Evolutionary conservation across 2,113 vertebrate genomes (phyloP).

Genomic region (Caranx melampygus): DNA sequence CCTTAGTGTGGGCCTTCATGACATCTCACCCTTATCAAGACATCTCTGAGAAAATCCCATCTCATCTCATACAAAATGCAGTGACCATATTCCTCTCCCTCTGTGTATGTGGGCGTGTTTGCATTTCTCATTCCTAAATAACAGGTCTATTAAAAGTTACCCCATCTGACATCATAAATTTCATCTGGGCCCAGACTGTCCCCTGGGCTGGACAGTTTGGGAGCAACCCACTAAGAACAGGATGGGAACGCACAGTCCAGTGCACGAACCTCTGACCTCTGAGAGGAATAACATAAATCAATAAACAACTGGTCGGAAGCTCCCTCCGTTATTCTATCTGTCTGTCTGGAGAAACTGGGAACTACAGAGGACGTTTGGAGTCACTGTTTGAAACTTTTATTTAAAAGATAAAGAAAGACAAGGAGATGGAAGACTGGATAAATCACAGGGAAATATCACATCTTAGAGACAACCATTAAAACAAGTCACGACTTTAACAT

Average conservation of each 20-base stretch:
- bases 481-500: background rate
- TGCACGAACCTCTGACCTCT: constrained; percentile 64
- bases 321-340: constrained; percentile 50
- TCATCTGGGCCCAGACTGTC: constrained; percentile 58
- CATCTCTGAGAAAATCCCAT: constrained; percentile 47
- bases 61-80: constrained; percentile 19
- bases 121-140: constrained; percentile 68
- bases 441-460: background rate
- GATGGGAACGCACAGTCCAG: constrained; percentile 74
- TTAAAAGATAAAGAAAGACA: background rate
- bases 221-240: constrained; percentile 54
- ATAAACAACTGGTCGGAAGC: constrained; percentile 71
- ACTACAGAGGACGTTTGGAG: constrained; percentile 9
- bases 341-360: constrained; percentile 37
- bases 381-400: background rate
- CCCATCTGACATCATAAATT: constrained; percentile 70
- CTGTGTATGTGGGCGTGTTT: constrained; percentile 47
- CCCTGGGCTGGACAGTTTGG: constrained; percentile 58
- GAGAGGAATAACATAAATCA: constrained; percentile 69
- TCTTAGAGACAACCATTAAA: background rate
- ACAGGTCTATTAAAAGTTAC: constrained; percentile 65
- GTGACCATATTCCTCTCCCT: background rate
- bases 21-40: constrained; percentile 20
- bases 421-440: background rate
- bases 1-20: background rate